A percentile compares a stretch with the other conserved stretches of the same genome.
phyloP scores from a whole-genome alignment of 2,888 invertebrate genomes.

The Stramonita haemastoma region DNA sequence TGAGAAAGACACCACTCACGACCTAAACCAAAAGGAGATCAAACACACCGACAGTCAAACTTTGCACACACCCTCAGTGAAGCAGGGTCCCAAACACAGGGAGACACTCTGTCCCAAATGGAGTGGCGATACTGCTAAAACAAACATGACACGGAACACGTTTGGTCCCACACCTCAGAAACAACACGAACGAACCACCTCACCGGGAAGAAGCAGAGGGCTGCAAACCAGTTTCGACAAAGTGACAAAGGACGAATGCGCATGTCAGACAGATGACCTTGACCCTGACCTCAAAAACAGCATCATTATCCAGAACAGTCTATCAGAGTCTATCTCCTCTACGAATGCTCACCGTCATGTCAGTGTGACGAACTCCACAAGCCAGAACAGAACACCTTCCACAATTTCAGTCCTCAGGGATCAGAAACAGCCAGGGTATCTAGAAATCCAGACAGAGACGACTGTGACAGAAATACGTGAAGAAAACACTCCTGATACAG shows the following conservation, averaged over 20 bases:
- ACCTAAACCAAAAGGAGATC: neutral
- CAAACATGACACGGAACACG: neutral
- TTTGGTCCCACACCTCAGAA: too few relatives aligned
- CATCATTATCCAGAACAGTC: neutral
- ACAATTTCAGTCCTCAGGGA: neutral
- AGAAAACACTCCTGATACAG: neutral
- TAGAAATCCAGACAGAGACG: neutral
- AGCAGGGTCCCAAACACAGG: neutral
- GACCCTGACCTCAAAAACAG: neutral
- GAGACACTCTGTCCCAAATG: neutral
- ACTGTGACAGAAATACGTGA: neutral
- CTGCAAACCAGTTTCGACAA: neutral
- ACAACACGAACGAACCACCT: neutral
- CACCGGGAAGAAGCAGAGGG: neutral
- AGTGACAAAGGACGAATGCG: neutral
- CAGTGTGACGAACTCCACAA: neutral
- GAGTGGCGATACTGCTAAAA: neutral
- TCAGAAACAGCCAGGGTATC: neutral
- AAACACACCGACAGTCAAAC: too few relatives aligned
- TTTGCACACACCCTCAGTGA: neutral
- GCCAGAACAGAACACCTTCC: neutral
- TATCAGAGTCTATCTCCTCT: neutral
- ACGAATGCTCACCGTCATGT: too few relatives aligned
- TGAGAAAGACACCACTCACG: neutral
- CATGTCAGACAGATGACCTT: neutral